Conservation (phyloP, 1,140 invertebrate genomes). For the Drosophila parabipectinata region DNA sequence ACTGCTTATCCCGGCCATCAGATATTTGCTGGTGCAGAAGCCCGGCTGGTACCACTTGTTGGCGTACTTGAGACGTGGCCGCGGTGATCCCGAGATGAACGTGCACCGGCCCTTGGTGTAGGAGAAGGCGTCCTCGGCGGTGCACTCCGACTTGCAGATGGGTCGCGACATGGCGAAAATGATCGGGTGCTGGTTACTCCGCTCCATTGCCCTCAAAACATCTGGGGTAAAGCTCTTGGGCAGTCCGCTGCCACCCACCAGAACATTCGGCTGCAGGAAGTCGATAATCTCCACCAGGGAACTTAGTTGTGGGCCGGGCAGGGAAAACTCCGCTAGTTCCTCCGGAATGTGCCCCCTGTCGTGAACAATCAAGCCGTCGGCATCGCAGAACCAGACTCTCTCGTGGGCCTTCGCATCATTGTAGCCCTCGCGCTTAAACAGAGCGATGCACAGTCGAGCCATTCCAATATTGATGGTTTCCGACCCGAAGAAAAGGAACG, state of each 20-base stretch:
- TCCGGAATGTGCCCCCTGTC: conserved; percentile 90
- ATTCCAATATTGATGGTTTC: conserved; percentile 96
- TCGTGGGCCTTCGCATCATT: conserved; percentile 88
- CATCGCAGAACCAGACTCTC: conserved; percentile 91
- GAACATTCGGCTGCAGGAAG: conserved; percentile 91
- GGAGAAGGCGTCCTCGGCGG: conserved; percentile 95
- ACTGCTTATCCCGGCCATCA: conserved; percentile 95
- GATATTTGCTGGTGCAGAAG: conserved; percentile 97
- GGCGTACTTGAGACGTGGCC: conserved; percentile 90
- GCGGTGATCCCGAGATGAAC: conserved; percentile 96
- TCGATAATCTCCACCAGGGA: conserved; percentile 91
- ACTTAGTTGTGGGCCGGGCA: conserved; percentile 87
- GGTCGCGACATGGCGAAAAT: conserved; percentile 98
- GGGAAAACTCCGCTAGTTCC: conserved; percentile 91
- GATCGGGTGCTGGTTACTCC: conserved; percentile 86
- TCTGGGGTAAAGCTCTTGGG: conserved; percentile 93
- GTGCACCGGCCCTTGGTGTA: conserved; percentile 91
- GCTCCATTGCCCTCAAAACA: conserved; percentile 92
- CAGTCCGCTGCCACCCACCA: conserved; percentile 94
- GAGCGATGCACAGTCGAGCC: conserved; percentile 93
- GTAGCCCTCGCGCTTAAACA: conserved; percentile 93
- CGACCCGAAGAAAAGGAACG: conserved; percentile 95
- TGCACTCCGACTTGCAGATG: conserved; percentile 96
- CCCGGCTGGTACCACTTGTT: conserved; percentile 93
- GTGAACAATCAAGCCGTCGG: conserved; percentile 89